These are phyloP conservation scores for Lottia gigantea DNA, from an alignment of 2,888 invertebrate genomes.

Conservation along the genomic window DNA sequence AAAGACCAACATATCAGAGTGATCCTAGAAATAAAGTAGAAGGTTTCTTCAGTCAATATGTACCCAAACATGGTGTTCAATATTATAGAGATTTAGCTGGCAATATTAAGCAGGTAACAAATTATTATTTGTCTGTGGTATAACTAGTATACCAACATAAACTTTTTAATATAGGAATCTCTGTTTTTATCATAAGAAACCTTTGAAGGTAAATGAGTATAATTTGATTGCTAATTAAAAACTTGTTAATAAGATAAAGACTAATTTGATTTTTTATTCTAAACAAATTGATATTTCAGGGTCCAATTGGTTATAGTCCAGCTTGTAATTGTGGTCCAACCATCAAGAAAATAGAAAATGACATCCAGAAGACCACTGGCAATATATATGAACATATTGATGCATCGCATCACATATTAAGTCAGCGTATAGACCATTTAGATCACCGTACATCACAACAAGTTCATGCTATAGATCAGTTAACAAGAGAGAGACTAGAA, in stretches of 20 bases:
- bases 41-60: conserved; percentile 64
- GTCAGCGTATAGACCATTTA: conserved; percentile 83
- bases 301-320: conserved; percentile 81
- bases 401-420: conserved; percentile 76
- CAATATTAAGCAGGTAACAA: conserved; percentile 83
- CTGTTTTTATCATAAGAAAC: background rate
- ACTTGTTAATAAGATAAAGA: no score
- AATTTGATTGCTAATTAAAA: no score
- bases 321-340: conserved; percentile 93
- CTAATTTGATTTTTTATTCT: no score
- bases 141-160: no score
- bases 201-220: background rate
- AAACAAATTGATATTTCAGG: conserved; percentile 67
- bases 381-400: conserved; percentile 83
- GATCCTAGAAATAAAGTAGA: conserved; percentile 30
- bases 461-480: conserved; percentile 50
- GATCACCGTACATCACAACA: conserved; percentile 72
- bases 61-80: conserved; percentile 79
- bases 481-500: conserved; percentile 75
- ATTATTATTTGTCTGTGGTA: no score
- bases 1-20: background rate
- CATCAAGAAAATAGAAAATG: conserved; percentile 86
- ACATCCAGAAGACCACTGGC: conserved; percentile 81
- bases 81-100: conserved; percentile 95
- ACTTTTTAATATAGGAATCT: no score